These are phyloP conservation scores for Fulmarus glacialis DNA, from an alignment of 2,113 vertebrate genomes.

Conservation along the genomic window DNA sequence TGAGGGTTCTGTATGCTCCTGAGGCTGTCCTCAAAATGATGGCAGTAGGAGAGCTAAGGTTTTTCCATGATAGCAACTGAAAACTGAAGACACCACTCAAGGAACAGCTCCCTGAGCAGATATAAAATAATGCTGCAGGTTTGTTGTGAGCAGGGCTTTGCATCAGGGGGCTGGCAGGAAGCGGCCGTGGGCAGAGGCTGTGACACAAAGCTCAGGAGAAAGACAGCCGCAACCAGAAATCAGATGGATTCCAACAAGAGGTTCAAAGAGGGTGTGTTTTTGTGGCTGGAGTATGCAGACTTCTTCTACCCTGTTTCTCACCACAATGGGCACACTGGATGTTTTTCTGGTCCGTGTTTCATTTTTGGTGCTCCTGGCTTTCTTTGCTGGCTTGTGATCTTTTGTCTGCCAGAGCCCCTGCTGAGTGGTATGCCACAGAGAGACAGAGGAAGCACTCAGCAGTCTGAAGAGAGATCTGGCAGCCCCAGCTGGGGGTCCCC, in stretches of 20 bases:
- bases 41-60: background rate
- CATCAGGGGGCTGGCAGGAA: background rate
- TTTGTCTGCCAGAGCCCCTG: background rate
- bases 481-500: background rate
- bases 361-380: background rate
- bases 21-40: background rate
- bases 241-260: background rate
- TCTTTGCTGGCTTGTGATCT: background rate
- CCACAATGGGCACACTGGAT: fast-evolving
- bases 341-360: background rate
- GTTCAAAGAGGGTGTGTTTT: background rate
- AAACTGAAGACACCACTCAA: background rate
- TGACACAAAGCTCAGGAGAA: background rate
- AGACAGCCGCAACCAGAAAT: background rate
- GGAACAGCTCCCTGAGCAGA: background rate
- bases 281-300: background rate
- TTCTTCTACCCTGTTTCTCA: background rate
- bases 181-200: background rate
- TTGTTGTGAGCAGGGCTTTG: background rate
- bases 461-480: background rate
- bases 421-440: background rate
- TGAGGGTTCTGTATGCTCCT: background rate
- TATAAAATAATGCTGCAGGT: background rate
- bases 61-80: background rate
- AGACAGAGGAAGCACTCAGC: background rate